These are phyloP conservation scores for Chaetophractus vellerosus DNA, from an alignment of 2,797 vertebrate species.

Conservation along the genomic window DNA sequence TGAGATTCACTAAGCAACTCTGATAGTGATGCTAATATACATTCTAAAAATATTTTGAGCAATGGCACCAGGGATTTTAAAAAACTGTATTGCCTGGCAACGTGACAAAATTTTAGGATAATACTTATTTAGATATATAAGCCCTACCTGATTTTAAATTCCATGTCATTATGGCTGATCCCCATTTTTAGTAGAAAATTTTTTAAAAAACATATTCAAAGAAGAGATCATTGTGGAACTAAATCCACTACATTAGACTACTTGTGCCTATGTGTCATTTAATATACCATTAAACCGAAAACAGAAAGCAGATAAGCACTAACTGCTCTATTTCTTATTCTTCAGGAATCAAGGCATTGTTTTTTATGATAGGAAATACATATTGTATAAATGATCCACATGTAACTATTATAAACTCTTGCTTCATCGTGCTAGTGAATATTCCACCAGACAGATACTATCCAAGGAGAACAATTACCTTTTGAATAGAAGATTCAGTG, in stretches of 20 bases:
- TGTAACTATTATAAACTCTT: neutral
- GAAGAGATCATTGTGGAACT: neutral
- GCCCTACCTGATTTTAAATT: neutral
- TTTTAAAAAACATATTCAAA: neutral
- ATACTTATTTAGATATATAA: neutral
- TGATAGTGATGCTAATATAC: neutral
- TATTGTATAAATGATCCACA: neutral
- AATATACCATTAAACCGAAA: neutral
- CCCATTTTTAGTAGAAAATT: neutral
- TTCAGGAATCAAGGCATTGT: neutral
- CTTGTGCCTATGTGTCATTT: neutral
- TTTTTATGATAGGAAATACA: neutral
- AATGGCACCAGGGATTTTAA: neutral
- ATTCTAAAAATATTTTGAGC: neutral
- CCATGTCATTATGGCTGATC: neutral
- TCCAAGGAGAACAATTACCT: neutral
- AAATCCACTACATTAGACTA: constrained; percentile 12
- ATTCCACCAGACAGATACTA: neutral
- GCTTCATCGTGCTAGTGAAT: neutral
- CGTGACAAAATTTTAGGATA: neutral
- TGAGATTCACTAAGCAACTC: neutral
- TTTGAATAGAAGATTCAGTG: neutral
- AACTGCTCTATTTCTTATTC: neutral
- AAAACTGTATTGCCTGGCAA: neutral
- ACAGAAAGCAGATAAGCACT: neutral